These are phyloP conservation scores for Himalopsyche phryganea DNA, from an alignment of 1,140 invertebrate genomes.

Conservation along the genomic window DNA sequence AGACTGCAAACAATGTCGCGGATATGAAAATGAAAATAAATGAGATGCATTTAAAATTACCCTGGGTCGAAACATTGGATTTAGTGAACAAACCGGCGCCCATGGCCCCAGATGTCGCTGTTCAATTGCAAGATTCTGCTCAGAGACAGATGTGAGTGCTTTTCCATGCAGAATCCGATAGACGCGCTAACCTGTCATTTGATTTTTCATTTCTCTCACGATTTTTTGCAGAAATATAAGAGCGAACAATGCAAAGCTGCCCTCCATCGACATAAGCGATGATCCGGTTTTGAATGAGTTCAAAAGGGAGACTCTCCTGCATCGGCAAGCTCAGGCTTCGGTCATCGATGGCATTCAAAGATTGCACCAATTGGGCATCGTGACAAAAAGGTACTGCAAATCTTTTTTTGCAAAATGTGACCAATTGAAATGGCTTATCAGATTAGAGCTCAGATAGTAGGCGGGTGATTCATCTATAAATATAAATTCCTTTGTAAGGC, in stretches of 20 bases:
- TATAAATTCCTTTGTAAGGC: no score
- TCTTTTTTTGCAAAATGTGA: no score
- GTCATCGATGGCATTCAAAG: slow-evolving; percentile 74
- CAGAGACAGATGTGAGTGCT: slow-evolving; percentile 62
- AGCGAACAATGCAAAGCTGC: slow-evolving; percentile 66
- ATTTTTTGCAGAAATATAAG: slow-evolving; percentile 46
- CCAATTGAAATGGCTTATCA: no score
- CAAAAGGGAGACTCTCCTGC: slow-evolving; percentile 85
- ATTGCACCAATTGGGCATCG: slow-evolving; percentile 70
- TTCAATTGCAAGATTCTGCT: slow-evolving; percentile 72
- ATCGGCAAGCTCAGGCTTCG: slow-evolving; percentile 87
- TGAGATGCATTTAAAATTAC: slow-evolving; percentile 67
- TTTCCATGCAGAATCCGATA: no score
- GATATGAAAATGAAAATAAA: slow-evolving; percentile 69
- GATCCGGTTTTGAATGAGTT: slow-evolving; percentile 92
- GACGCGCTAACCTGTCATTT: no score
- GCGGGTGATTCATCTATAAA: no score
- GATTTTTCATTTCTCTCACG: slow-evolving; percentile 1
- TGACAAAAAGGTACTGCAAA: slow-evolving; percentile 67
- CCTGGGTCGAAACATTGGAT: slow-evolving; percentile 85
- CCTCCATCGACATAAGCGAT: slow-evolving; percentile 60
- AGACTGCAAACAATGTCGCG: slow-evolving; percentile 64
- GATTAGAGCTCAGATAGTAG: no score
- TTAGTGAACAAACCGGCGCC: slow-evolving; percentile 71
- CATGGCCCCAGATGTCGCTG: slow-evolving; percentile 74